A percentile compares a stretch with the other conserved stretches of the same genome.
Evolutionary conservation across 2,797 vertebrate species (phyloP).

Genomic region (Sorex maritimensis): DNA sequence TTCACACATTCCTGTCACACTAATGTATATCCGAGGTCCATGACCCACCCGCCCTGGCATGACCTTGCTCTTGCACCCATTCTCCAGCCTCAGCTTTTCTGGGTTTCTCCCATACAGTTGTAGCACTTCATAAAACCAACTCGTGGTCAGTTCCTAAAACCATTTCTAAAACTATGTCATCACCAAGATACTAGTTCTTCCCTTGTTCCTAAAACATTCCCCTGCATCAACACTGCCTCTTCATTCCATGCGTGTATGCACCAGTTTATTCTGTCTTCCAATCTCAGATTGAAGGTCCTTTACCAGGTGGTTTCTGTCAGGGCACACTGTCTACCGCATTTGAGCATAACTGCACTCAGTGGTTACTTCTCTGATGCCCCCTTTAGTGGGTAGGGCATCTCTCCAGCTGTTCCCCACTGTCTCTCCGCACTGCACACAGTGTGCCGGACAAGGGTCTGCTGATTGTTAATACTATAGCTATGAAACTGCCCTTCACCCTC

Average conservation of each 20-base stretch:
- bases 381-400: too few species aligned
- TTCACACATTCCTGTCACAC: not conserved
- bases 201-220: slow-evolving; percentile 4
- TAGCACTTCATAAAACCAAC: not conserved
- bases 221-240: not conserved
- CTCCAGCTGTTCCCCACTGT: too few species aligned
- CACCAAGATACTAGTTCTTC: not conserved
- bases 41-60: not conserved
- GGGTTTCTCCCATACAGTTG: not conserved
- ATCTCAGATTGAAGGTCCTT: too few species aligned
- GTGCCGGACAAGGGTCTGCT: too few species aligned
- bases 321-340: too few species aligned
- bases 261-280: too few species aligned
- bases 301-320: too few species aligned
- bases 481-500: too few species aligned
- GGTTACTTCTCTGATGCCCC: too few species aligned
- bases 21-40: not conserved
- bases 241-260: not conserved
- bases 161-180: not conserved
- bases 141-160: not conserved
- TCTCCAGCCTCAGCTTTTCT: not conserved
- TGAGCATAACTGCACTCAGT: too few species aligned
- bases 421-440: too few species aligned
- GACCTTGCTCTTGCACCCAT: not conserved
- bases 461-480: too few species aligned